Evolutionary conservation across 2,888 invertebrate genomes (phyloP).

Genomic region (Gibbula magus): DNA sequence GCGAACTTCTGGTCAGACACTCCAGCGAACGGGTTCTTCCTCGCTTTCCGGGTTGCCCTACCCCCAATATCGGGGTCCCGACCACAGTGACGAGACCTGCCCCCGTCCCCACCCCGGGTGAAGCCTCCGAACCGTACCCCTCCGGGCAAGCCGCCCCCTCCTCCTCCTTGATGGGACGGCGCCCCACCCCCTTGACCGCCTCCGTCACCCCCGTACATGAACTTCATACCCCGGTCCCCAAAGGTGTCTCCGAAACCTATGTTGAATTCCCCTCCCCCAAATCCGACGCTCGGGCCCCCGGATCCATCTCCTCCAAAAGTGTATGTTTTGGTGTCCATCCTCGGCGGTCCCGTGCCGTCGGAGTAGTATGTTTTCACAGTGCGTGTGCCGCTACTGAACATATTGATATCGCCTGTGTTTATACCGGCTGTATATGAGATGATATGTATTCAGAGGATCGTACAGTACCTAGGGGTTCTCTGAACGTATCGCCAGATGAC

Average conservation of each 20-base stretch:
- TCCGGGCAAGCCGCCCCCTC: background rate
- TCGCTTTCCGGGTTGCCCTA: slow-evolving; percentile 45
- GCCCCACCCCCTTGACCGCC: slow-evolving; percentile 34
- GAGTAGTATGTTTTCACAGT: slow-evolving; percentile 60
- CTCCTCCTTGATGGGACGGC: background rate
- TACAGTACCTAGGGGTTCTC: too few relatives aligned
- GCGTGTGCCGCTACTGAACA: slow-evolving; percentile 46
- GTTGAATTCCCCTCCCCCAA: slow-evolving; percentile 36
- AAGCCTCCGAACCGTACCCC: background rate
- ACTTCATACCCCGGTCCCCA: slow-evolving; percentile 46
- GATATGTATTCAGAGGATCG: too few relatives aligned
- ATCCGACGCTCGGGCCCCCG: slow-evolving; percentile 37
- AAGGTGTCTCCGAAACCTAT: slow-evolving; percentile 50
- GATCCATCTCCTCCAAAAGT: slow-evolving; percentile 53
- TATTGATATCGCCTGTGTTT: background rate
- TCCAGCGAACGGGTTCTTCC: slow-evolving; percentile 58
- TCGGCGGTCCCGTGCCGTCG: slow-evolving; percentile 56
- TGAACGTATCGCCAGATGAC: too few relatives aligned
- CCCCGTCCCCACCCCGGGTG: slow-evolving; percentile 7
- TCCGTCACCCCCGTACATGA: slow-evolving; percentile 49
- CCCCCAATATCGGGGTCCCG: slow-evolving; percentile 37
- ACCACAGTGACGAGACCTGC: slow-evolving; percentile 16
- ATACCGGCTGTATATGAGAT: too few relatives aligned
- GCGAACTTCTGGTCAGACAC: slow-evolving; percentile 86
- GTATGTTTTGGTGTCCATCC: slow-evolving; percentile 58